These are phyloP conservation scores for Alloplasta piceator DNA, from an alignment of 2,888 invertebrate genomes.

Conservation along the genomic window DNA sequence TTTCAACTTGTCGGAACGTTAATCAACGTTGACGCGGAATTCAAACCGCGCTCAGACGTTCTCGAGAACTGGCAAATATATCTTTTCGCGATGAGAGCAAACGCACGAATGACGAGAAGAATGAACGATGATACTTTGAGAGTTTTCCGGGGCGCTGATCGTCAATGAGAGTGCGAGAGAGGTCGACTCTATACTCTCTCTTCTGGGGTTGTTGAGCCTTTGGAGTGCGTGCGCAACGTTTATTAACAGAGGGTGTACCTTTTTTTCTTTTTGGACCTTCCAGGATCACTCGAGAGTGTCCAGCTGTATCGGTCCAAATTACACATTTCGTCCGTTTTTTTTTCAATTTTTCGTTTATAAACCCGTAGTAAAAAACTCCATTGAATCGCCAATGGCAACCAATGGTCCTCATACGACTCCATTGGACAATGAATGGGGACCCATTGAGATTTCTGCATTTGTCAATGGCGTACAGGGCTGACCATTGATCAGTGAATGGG, in stretches of 20 bases:
- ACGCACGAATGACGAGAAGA: slow-evolving; percentile 61
- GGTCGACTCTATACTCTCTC: slow-evolving; percentile 43
- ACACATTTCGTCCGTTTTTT: too few relatives aligned
- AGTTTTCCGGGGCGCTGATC: slow-evolving; percentile 61
- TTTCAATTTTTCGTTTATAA: too few relatives aligned
- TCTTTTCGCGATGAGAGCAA: slow-evolving; percentile 43
- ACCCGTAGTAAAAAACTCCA: too few relatives aligned
- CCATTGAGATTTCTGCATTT: too few relatives aligned
- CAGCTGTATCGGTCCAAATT: too few relatives aligned
- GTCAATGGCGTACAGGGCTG: too few relatives aligned
- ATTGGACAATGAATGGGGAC: too few relatives aligned
- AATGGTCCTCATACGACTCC: too few relatives aligned
- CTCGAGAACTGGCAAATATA: slow-evolving; percentile 3
- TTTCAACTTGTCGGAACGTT: background rate
- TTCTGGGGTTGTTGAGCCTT: slow-evolving; percentile 61
- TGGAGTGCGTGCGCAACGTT: slow-evolving; percentile 29
- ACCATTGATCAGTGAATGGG: too few relatives aligned
- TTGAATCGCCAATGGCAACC: too few relatives aligned
- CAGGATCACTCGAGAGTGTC: too few relatives aligned
- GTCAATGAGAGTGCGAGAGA: slow-evolving; percentile 44
- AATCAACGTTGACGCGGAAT: slow-evolving; percentile 8
- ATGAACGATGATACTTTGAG: slow-evolving; percentile 75
- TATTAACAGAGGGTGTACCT: background rate
- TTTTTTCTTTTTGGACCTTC: too few relatives aligned
- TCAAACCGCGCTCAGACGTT: slow-evolving; percentile 3